A percentile compares a stretch with the other conserved stretches of the same genome.
These are phyloP conservation scores for Turnix velox DNA, from an alignment of 2,113 vertebrate species.

Conservation along the genomic window DNA sequence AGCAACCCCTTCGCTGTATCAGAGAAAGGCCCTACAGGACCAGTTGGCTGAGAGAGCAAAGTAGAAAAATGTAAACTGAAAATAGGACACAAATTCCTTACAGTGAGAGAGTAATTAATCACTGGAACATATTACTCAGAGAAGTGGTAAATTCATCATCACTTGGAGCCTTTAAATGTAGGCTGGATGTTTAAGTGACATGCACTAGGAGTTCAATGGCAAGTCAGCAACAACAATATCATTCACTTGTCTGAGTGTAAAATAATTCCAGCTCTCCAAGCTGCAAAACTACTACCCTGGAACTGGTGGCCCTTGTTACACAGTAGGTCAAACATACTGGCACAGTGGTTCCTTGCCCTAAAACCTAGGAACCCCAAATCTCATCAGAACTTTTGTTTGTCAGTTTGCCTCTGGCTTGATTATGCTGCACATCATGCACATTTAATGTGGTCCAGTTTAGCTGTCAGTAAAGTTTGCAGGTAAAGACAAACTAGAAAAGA, in stretches of 20 bases:
- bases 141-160: constrained; percentile 56
- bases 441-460: neutral
- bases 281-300: neutral
- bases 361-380: neutral
- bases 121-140: neutral
- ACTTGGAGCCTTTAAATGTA: neutral
- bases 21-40: neutral
- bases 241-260: neutral
- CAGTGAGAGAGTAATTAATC: constrained; percentile 45
- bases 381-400: neutral
- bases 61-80: constrained; percentile 48
- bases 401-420: neutral
- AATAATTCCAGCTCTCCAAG: neutral
- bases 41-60: neutral
- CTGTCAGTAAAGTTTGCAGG: neutral
- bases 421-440: neutral
- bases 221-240: neutral
- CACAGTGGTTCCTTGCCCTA: neutral
- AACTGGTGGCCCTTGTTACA: neutral
- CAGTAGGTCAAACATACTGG: neutral
- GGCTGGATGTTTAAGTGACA: neutral
- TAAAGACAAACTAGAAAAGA: neutral
- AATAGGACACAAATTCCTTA: constrained; percentile 40
- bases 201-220: neutral
- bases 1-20: neutral